Base-by-base conservation (phyloP, 1,140 invertebrate genomes). In the Drosophila serrata region DNA sequence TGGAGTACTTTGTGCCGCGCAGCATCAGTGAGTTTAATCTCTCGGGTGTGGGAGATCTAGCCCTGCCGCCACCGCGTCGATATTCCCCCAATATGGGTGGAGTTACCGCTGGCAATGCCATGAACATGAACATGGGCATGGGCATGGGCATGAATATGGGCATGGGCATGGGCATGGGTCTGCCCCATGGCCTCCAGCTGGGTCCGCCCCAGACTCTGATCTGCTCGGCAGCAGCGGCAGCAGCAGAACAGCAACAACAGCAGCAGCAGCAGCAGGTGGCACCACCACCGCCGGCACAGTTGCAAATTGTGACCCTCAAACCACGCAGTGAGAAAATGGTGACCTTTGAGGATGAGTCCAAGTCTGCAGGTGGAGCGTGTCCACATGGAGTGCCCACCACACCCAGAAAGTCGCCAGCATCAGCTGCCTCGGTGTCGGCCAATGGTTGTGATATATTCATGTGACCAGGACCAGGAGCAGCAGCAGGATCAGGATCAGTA, bases 11-110 rank as follows among this genome's bases (percentile, higher is more conserved):
- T 92, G 96, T 97, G 57, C 96, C 96, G 46, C 94, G 96, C 59
- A 97, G 96, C 93, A 94, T 97, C 27, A 97, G 96, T 90, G 96
- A 97, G 87, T 97, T 97, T 78, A 96, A 97, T 91, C 84, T 97
- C 33, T 95, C 95, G 1, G 94, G 94, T 2, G 94, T 94, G 0
- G 94, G 94, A 3, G 94, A 95, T 31, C 93, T 94, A 31, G 93
- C 94, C 3, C 92, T 94, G 12, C 94, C 94, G 0, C 93, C 94
- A 1, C 87, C 93, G 0, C 88, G 93, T 0, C 87, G 92, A 33
- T 92, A 79, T 42, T 92, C 91, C 6, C 92, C 92, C 40, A 91
- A 82, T 73, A 40, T 76, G 90, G 13, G 77, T 73, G 37, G 78
- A 5, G 35, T 59, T 0, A 22, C 35, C 3, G 82, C 39, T 80